phyloP scores from a whole-genome alignment of 1,140 invertebrate genomes.

The Nymphalis io region DNA sequence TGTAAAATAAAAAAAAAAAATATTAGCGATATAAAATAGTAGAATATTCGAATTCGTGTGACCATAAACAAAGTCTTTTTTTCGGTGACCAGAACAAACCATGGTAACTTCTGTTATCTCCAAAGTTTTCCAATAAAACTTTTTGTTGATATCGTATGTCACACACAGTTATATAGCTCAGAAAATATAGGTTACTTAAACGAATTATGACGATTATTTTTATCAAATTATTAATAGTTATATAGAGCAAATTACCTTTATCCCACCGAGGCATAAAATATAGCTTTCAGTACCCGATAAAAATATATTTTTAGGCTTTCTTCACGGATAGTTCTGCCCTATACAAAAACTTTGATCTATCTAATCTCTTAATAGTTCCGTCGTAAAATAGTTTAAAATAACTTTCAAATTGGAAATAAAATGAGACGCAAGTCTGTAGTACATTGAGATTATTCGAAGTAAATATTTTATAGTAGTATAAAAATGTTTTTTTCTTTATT shows the following conservation, averaged over 20 bases:
- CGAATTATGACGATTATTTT: constrained; percentile 21
- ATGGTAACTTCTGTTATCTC: constrained; percentile 3
- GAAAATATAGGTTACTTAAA: constrained; percentile 4
- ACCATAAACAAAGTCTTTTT: constrained; percentile 10
- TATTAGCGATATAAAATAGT: no score
- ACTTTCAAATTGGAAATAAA: constrained; percentile 28
- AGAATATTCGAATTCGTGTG: not conserved
- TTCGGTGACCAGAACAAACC: constrained; percentile 9
- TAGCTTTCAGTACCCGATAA: constrained; percentile 26
- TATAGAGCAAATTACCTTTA: not conserved
- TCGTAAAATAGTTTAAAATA: constrained; percentile 24
- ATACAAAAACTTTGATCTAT: constrained; percentile 8
- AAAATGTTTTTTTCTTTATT: no score
- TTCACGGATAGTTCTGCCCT: not conserved
- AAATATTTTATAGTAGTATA: not conserved
- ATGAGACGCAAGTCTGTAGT: constrained; percentile 22
- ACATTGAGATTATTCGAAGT: not conserved
- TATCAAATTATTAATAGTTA: constrained; percentile 20
- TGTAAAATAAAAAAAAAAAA: no score
- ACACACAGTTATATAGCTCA: constrained; percentile 15
- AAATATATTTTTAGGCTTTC: constrained; percentile 28
- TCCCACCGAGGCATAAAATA: not conserved
- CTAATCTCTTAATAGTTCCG: constrained; percentile 12
- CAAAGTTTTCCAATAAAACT: constrained; percentile 37
- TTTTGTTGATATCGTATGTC: constrained; percentile 27